Evolutionary conservation across 1,140 invertebrate species (phyloP), one percentile per base, ranked within the genome.

Genomic region (Achatina immaculata): DNA sequence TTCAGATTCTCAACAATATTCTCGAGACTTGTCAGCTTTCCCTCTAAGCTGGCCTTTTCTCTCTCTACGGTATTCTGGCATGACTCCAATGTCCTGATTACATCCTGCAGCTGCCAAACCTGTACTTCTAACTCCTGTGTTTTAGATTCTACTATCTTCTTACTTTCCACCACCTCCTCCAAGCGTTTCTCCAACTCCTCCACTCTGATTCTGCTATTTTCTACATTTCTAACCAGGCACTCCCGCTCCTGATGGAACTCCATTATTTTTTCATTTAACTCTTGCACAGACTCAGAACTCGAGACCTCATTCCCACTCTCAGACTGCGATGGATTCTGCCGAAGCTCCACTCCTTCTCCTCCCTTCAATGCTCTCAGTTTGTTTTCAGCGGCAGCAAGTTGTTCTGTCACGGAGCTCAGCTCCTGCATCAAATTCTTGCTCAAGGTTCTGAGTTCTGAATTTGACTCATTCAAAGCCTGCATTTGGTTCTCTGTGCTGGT

Each of bases 41-140:
- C 80, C 62, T 88, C 86, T n/a, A 87, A 45, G 28, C 78, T 77
- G 1, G 74, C 74, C 66, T 87, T 87, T 68, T 87, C 85, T 21
- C 42, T 83, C n/a, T 85, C 76, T 1, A 86, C 82, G 48, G 42
- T 51, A 42, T 77, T 68, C 78, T 85, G 83, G 62, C 82, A 85
- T 14, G 80, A 48, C 75, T 83, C 72, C 42, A 86, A 68, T 1
- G 72, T 62, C 19, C 69, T 40, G 0, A 83, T 65, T 19, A 79
- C 80, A 6, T 84, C 81, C 66, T 85, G 55, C 0, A 83, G 62
- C 38, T 85, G 36, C 58, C 78, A 79, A 21, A 83, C 71, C 36
- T 85, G 73, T 19, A 43, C 71, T 73, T 86, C 82, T 43, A 62
- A 77, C n/a, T 78, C 76, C 21, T 19, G 24, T 19, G 58, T 6